A percentile compares a stretch with the other conserved stretches of the same genome.
Evolutionary conservation across 2,797 vertebrate genomes (phyloP).

Genomic region (Myiotriccus ornatus): DNA sequence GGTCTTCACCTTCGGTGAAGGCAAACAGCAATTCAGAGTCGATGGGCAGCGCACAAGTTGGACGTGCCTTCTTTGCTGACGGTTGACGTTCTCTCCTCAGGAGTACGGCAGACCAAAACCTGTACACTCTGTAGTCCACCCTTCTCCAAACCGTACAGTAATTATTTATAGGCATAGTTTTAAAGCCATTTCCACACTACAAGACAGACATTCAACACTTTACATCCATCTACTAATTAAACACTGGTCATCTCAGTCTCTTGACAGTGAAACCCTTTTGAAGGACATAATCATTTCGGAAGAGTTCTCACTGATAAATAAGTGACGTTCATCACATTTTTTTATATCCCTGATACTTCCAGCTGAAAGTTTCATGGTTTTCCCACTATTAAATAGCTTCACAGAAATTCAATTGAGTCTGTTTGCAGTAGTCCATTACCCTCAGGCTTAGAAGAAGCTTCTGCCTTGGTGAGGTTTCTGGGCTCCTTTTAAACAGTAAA

Average conservation of each 20-base stretch:
- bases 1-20: neutral
- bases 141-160: neutral
- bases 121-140: neutral
- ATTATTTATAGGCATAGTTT: neutral
- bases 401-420: constrained; percentile 63
- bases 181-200: neutral
- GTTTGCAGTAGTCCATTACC: constrained; percentile 23
- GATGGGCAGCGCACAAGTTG: neutral
- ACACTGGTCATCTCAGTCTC: neutral
- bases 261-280: neutral
- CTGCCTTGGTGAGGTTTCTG: constrained; percentile 6
- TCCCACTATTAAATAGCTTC: constrained; percentile 70
- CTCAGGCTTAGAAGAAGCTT: neutral
- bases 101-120: neutral
- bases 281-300: neutral
- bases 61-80: neutral
- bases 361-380: constrained; percentile 42
- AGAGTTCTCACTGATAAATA: constrained; percentile 51
- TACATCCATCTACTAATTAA: neutral
- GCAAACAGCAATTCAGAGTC: neutral
- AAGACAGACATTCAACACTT: neutral
- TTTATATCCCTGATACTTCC: constrained; percentile 52
- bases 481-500: constrained; percentile 35
- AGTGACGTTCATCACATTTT: constrained; percentile 24
- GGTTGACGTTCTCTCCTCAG: neutral